Evolutionary conservation across 1,140 invertebrate genomes (phyloP).

Genomic region (Chymomyza costata): DNA sequence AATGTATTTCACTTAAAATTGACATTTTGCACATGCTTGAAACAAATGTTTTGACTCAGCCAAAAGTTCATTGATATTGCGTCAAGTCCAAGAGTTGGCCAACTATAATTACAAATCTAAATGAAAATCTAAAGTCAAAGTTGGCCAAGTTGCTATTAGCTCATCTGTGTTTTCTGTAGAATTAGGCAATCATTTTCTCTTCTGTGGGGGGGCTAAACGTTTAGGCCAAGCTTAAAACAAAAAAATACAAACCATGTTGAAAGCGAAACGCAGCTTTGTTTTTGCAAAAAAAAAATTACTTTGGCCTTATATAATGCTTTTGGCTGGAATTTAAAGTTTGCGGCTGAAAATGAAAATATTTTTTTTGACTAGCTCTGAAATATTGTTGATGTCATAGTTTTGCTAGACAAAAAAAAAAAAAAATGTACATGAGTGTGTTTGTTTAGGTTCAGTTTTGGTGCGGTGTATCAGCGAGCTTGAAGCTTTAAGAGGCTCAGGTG

Average conservation of each 20-base stretch:
- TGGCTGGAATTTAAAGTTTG: too few species aligned
- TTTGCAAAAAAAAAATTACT: too few species aligned
- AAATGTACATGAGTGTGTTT: too few species aligned
- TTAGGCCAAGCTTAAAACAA: constrained; percentile 9
- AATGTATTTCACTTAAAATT: constrained; percentile 31
- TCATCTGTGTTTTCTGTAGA: constrained; percentile 61
- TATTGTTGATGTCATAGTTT: constrained; percentile 61
- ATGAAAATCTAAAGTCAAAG: constrained; percentile 68
- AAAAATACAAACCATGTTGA: too few species aligned
- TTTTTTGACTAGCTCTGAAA: constrained; percentile 50
- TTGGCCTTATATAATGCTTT: too few species aligned
- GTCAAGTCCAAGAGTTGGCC: background rate
- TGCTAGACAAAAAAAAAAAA: constrained; percentile 35
- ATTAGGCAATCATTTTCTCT: constrained; percentile 48
- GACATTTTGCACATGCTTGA: constrained; percentile 49
- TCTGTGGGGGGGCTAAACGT: constrained; percentile 12
- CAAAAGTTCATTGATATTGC: constrained; percentile 21
- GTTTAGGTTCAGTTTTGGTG: too few species aligned
- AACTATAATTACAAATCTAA: constrained; percentile 69
- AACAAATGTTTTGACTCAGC: constrained; percentile 53
- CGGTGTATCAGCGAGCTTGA: constrained; percentile 41
- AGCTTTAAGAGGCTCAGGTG: constrained; percentile 21
- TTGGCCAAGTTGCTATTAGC: constrained; percentile 53
- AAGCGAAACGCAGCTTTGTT: too few species aligned
- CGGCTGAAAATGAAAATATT: too few species aligned